Conservation (phyloP, 2,888 invertebrate genomes). For the Ephialtes manifestator region DNA sequence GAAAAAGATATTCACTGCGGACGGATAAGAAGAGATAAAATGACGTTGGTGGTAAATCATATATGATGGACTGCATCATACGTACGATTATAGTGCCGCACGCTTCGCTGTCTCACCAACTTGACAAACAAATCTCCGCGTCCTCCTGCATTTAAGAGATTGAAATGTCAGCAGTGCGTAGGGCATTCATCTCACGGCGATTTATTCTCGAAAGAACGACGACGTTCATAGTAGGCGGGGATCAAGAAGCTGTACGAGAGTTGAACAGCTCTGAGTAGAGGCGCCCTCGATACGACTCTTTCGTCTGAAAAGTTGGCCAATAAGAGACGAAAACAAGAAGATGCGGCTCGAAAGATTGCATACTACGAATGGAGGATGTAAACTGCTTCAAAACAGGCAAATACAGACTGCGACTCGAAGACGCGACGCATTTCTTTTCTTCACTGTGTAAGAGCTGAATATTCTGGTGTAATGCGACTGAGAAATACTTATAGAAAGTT, state of each 20-base stretch:
- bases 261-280: constrained; percentile 74
- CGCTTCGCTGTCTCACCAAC: background rate
- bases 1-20: background rate
- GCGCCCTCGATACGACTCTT: constrained; percentile 78
- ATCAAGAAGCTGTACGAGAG: constrained; percentile 53
- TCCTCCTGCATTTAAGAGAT: constrained; percentile 18
- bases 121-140: background rate
- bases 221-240: constrained; percentile 39
- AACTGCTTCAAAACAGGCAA: constrained; percentile 79
- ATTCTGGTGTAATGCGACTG: constrained; percentile 10
- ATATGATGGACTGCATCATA: constrained; percentile 13
- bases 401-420: constrained; percentile 65
- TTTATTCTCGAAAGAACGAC: constrained; percentile 51
- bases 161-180: constrained; percentile 40
- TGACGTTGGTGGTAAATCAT: background rate
- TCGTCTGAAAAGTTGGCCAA: constrained; percentile 82
- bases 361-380: constrained; percentile 72
- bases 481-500: constrained; percentile 15
- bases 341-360: constrained; percentile 71
- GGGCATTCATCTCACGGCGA: constrained; percentile 45
- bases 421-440: constrained; percentile 43
- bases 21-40: background rate
- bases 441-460: constrained; percentile 1
- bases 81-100: background rate
- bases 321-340: constrained; percentile 81